A percentile compares a stretch with the other conserved stretches of the same genome.
Conservation (phyloP, 2,113 vertebrate genomes). For the Tragelaphus imberbis region DNA sequence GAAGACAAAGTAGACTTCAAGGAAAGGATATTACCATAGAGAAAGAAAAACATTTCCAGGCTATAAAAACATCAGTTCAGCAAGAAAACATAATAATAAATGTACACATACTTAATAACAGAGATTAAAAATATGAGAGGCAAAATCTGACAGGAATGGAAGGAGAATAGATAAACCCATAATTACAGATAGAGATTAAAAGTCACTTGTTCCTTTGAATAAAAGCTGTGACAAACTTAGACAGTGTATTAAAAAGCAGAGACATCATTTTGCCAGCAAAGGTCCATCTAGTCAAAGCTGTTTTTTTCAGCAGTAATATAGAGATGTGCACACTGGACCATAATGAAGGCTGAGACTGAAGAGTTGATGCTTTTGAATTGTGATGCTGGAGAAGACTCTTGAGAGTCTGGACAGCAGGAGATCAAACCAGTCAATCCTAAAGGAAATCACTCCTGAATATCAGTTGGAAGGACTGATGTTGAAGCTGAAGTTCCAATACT, state of each 20-base stretch:
- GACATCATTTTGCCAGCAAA: not conserved
- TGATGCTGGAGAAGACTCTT: not conserved
- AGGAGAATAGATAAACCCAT: not conserved
- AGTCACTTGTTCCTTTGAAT: not conserved
- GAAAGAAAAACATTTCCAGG: not conserved
- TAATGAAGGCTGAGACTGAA: not conserved
- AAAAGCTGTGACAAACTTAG: not conserved
- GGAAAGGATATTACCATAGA: not conserved
- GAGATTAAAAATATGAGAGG: not conserved
- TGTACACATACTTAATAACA: not conserved
- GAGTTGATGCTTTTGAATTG: not conserved
- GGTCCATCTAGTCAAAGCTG: not conserved
- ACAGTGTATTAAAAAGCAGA: not conserved
- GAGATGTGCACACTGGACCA: not conserved
- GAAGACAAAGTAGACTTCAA: not conserved
- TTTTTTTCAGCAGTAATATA: not conserved
- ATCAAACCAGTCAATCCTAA: not conserved
- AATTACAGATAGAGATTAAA: not conserved
- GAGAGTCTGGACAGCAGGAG: not conserved
- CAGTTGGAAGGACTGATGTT: not conserved
- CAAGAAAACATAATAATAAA: slow-evolving; percentile 2
- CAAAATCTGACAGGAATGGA: not conserved
- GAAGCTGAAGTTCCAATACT: not conserved
- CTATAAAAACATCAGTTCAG: not conserved
- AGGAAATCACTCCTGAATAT: not conserved